Evolutionary conservation across 2,888 invertebrate species (phyloP), one percentile per base, ranked within the genome.

Genomic region (Chymomyza fuscimana): DNA sequence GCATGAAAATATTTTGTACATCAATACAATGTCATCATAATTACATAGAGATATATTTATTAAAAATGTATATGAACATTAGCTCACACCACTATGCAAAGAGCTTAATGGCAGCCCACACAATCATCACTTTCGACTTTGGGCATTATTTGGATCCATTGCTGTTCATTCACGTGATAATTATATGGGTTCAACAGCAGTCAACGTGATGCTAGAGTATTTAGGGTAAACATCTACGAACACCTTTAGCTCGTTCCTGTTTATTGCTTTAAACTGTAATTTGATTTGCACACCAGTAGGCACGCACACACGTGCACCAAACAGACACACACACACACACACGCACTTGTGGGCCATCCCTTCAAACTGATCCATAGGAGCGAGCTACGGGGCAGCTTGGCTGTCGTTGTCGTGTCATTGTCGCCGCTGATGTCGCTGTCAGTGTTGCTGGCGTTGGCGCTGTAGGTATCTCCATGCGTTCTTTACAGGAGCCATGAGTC

Each of bases 121-220:
- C 12, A 12, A 58, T 58, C n/a, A 63, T 63, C 51, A 50, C 50
- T n/a, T 50, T 51, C n/a, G 12, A n/a, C 50, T 51, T 63, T 40
- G 7, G 2, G 19, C 61, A 60, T 60, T 32, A 32, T 54, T 10
- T 36, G 29, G 19, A 54, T 32, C 36, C 51, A 36, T 54, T 15
- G n/a, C 12, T 50, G 12, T 22, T 46, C 40, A 46, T 46, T 46
- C 12, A 46, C 12, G 75, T 77, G 83, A 87, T 87, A 83, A 87
- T 86, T 86, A 85, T 85, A 81, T 87, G 79, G 86, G 84, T 81
- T 86, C 80, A 85, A 81, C 73, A 81, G 56, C 77, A 75, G 68
- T 74, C 76, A 68, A 69, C 54, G 80, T 10, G 40, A 46, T 10
- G 40, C 40, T 12, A 12, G 4, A 46, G 40, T 46, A 46, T 46